Base-by-base conservation (phyloP, 2,888 invertebrate species). In the Scrobipalpa costella region DNA sequence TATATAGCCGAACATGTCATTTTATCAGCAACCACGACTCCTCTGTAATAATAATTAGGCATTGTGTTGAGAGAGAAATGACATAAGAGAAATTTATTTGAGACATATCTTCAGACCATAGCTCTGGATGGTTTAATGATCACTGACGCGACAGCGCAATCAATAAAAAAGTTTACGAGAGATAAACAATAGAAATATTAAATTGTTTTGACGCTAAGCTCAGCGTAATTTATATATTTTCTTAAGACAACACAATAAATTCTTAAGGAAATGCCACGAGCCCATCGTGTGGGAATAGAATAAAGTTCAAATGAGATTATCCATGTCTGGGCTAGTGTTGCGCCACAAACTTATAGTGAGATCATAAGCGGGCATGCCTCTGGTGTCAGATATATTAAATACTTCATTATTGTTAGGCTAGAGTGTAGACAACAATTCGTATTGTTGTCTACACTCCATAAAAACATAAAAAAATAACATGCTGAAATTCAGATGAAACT, bases 381-480 rank as follows among this genome's bases (percentile, higher is more conserved):
- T 66, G 73, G 77, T 80, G 79, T 80, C 78, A 79, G 76, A 71
- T 66, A 70, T 73, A 81, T 83, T 79, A 85, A 80, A 52, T 52
- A 27, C 52, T 27, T 33, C 11, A 19, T 52, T 33, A 9, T 27
- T 27, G 44, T n/a, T 2, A 44, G 5, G 6, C 44, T 27, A 44
- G 15, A 44, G 27, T 27, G 2, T 27, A 27, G 27, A 27, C 27
- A 5, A 47, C 47, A 15, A 47, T n/a, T n/a, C n/a, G n/a, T n/a
- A n/a, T n/a, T n/a, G n/a, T n/a, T n/a, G n/a, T n/a, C n/a, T n/a
- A n/a, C n/a, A n/a, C n/a, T n/a, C n/a, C n/a, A n/a, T n/a, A n/a
- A n/a, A n/a, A n/a, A 50, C 19, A 50, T 15, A 19, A 21, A 50
- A 50, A n/a, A n/a, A n/a, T n/a, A n/a, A n/a, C n/a, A n/a, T n/a